Conservation (phyloP, 2,113 vertebrate genomes). For the Perccottus glenii region DNA sequence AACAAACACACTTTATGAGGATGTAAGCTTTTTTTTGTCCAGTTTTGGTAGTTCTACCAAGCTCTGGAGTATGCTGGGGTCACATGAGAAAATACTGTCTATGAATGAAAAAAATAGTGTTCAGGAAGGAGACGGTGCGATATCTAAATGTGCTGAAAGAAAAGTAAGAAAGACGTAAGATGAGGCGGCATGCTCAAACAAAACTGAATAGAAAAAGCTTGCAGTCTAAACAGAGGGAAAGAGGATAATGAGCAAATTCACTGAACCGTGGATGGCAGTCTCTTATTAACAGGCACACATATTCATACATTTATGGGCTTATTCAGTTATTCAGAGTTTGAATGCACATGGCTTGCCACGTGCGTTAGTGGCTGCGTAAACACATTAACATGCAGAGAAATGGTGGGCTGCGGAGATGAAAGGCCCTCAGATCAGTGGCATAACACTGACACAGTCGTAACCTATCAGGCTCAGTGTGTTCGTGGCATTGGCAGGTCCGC, state of each 20-base stretch:
- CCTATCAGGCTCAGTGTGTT: conserved; percentile 63
- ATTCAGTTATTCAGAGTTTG: conserved; percentile 14
- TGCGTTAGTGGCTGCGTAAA: conserved; percentile 40
- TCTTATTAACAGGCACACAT: conserved; percentile 43
- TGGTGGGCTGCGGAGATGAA: conserved; percentile 62
- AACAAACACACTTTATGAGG: conserved; percentile 60
- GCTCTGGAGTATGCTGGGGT: conserved; percentile 15
- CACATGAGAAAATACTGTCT: not conserved
- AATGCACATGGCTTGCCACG: conserved; percentile 35
- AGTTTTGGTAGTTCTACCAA: conserved; percentile 12
- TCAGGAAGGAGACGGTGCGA: conserved; percentile 9
- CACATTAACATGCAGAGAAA: conserved; percentile 62
- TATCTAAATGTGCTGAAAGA: conserved; percentile 9
- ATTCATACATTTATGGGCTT: conserved; percentile 38
- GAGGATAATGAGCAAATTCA: conserved; percentile 62
- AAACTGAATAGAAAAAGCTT: conserved; percentile 34
- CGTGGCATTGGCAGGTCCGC: conserved; percentile 58
- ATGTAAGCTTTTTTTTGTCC: conserved; percentile 34
- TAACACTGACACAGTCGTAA: conserved; percentile 59
- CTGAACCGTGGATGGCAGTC: conserved; percentile 50
- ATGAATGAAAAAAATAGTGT: not conserved
- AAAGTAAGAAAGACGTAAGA: conserved; percentile 8
- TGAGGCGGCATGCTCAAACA: conserved; percentile 23
- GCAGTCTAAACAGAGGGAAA: conserved; percentile 41
- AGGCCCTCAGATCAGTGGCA: conserved; percentile 65